These are phyloP conservation scores for Morus bassanus DNA, from an alignment of 2,797 vertebrate genomes.

Conservation along the genomic window DNA sequence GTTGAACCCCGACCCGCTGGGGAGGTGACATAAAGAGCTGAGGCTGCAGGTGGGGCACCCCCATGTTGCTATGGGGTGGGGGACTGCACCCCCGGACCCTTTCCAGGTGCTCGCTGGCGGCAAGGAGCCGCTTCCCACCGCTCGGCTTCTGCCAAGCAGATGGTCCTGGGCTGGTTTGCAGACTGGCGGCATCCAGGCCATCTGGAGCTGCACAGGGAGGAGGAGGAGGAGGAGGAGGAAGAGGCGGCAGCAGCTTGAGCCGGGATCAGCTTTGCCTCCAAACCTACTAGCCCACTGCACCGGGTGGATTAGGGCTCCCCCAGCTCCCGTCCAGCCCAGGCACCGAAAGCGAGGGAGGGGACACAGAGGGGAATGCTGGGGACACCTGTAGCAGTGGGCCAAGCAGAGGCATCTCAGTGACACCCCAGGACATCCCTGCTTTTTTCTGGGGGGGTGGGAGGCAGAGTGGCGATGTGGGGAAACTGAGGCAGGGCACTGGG, in stretches of 20 bases:
- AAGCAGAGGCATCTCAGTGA: neutral
- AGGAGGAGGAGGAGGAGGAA: neutral
- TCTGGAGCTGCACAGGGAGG: slow-evolving; percentile 12
- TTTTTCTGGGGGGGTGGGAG: fast-evolving
- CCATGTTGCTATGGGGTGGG: neutral
- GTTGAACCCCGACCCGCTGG: fast-evolving
- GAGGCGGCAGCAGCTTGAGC: slow-evolving; percentile 22
- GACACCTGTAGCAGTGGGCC: neutral
- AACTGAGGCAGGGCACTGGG: neutral
- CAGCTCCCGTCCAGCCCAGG: neutral
- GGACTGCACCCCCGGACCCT: neutral
- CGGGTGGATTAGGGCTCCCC: neutral
- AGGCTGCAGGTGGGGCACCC: neutral
- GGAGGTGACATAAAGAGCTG: neutral
- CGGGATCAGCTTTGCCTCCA: slow-evolving; percentile 50
- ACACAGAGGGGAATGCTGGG: neutral
- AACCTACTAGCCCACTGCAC: slow-evolving; percentile 48
- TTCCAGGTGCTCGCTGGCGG: neutral
- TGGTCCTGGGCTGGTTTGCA: slow-evolving; percentile 43
- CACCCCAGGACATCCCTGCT: neutral
- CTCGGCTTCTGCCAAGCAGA: slow-evolving; percentile 42
- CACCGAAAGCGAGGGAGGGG: neutral
- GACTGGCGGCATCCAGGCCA: slow-evolving; percentile 56
- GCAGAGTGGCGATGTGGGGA: neutral
- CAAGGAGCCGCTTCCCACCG: neutral